Conservation (phyloP, 2,113 vertebrate species). For the Leiothrix lutea region DNA sequence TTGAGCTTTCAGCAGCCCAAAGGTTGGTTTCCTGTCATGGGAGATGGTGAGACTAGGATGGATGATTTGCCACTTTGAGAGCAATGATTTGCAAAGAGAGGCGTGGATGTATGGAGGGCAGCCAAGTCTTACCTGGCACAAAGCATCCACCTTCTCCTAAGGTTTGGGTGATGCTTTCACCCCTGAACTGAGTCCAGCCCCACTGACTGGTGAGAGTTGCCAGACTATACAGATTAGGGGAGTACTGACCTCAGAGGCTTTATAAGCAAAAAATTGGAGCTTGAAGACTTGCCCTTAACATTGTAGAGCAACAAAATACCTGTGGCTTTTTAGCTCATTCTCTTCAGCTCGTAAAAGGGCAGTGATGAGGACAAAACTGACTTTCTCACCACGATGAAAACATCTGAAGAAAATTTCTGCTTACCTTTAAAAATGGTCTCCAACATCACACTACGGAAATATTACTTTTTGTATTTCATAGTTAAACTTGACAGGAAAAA, state of each 20-base stretch:
- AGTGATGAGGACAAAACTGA: neutral
- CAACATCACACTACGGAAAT: neutral
- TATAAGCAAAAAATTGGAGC: neutral
- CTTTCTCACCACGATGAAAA: neutral
- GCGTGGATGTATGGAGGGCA: accelerated
- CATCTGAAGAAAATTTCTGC: neutral
- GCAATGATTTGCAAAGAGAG: neutral
- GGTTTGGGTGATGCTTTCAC: neutral
- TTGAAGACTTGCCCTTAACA: neutral
- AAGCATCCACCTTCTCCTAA: neutral
- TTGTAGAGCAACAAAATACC: neutral
- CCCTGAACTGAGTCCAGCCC: neutral
- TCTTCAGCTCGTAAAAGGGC: neutral
- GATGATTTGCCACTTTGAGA: neutral
- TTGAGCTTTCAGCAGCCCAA: neutral
- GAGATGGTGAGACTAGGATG: neutral
- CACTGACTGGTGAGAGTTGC: neutral
- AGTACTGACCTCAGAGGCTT: neutral
- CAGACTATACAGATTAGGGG: neutral
- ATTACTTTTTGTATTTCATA: neutral
- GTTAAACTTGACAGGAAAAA: neutral
- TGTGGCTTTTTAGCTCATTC: neutral
- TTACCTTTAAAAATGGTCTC: neutral
- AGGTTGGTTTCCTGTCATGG: neutral
- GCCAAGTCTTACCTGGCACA: neutral